These are phyloP conservation scores for Erannis defoliaria DNA, from an alignment of 2,888 invertebrate genomes.

Conservation along the genomic window DNA sequence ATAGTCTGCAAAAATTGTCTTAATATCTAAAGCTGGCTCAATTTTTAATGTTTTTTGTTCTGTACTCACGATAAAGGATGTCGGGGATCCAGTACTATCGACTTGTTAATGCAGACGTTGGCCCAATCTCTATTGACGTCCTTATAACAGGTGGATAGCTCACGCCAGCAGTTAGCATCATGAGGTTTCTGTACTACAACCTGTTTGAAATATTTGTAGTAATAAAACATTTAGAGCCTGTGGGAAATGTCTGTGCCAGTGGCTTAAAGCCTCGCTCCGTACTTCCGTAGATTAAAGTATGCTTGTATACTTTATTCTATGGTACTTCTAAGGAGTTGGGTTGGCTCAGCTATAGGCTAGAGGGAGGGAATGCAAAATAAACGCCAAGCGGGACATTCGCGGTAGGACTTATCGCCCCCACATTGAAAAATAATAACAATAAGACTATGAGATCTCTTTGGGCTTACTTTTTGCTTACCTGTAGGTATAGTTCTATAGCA, in stretches of 20 bases:
- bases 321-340: no score
- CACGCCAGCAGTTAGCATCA: slow-evolving; percentile 69
- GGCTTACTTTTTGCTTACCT: slow-evolving; percentile 50
- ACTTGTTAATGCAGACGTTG: slow-evolving; percentile 67
- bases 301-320: no score
- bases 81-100: slow-evolving; percentile 65
- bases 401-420: no score
- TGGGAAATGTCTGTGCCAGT: not conserved
- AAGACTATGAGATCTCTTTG: slow-evolving; percentile 11
- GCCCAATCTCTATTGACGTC: slow-evolving; percentile 72
- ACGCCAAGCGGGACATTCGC: no score
- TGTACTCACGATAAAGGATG: slow-evolving; percentile 70
- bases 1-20: no score
- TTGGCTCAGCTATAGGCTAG: no score
- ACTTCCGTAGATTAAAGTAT: no score
- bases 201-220: slow-evolving; percentile 46
- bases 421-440: not conserved
- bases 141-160: slow-evolving; percentile 69
- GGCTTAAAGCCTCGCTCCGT: not conserved
- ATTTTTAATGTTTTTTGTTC: not conserved
- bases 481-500: slow-evolving; percentile 69
- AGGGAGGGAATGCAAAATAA: no score
- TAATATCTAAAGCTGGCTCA: not conserved
- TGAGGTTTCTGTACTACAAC: slow-evolving; percentile 56
- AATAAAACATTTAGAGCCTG: not conserved